These are phyloP conservation scores for Frankliniella fusca DNA, from an alignment of 2,888 invertebrate species.

Conservation along the genomic window DNA sequence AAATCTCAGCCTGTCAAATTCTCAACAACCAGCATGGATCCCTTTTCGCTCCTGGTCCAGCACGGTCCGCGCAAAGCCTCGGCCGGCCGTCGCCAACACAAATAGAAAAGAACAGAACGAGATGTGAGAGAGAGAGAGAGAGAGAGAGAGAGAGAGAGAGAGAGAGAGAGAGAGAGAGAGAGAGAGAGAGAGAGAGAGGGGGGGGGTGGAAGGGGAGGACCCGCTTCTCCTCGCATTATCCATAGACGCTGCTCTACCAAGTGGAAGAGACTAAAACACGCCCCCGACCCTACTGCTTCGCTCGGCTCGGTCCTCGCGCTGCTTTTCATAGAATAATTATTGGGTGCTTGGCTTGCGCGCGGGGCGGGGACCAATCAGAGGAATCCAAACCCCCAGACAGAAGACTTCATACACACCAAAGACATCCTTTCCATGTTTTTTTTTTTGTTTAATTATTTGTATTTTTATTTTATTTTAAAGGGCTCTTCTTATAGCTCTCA, in stretches of 20 bases:
- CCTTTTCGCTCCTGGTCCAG: not conserved
- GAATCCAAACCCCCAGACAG: no score
- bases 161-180: not conserved
- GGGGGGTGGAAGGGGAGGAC: not conserved
- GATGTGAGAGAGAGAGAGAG: not conserved
- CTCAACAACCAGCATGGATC: slow-evolving; percentile 16
- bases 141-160: not conserved
- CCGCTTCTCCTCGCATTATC: not conserved
- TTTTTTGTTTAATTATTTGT: no score
- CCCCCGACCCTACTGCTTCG: not conserved
- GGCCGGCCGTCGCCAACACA: not conserved
- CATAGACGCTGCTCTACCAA: not conserved
- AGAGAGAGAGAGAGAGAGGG: not conserved
- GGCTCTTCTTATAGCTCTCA: no score
- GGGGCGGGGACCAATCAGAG: no score
- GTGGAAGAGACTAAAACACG: slow-evolving; percentile 13
- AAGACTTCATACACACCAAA: no score
- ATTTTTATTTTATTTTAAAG: no score
- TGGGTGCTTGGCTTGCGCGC: not conserved
- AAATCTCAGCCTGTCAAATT: slow-evolving; percentile 20
- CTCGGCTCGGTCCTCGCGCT: no score
- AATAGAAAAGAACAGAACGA: not conserved
- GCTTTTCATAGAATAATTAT: no score
- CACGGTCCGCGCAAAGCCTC: not conserved
- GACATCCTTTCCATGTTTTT: no score